phyloP scores from a whole-genome alignment of 2,888 invertebrate genomes.

The Zele albiditarsus region DNA sequence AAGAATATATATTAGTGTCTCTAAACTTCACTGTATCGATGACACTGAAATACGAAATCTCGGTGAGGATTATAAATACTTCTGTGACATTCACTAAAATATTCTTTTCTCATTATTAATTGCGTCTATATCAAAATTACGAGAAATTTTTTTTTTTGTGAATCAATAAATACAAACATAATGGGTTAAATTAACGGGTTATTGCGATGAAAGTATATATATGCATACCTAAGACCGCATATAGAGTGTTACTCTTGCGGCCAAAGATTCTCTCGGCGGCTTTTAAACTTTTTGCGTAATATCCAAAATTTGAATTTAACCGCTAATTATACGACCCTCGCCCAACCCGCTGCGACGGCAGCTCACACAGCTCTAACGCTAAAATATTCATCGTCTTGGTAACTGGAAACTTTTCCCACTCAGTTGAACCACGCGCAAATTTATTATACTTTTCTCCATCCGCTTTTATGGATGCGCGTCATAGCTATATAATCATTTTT shows the following conservation, averaged over 20 bases:
- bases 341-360: conserved; percentile 40
- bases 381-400: conserved; percentile 68
- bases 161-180: too few relatives aligned
- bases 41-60: too few relatives aligned
- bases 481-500: conserved; percentile 8
- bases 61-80: too few relatives aligned
- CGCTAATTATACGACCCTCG: conserved; percentile 59
- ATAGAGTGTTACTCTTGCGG: neutral
- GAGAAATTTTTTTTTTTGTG: too few relatives aligned
- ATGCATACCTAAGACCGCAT: neutral
- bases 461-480: conserved; percentile 31
- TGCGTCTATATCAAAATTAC: too few relatives aligned
- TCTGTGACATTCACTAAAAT: too few relatives aligned
- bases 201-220: neutral
- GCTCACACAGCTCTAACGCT: conserved; percentile 55
- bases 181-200: too few relatives aligned
- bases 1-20: too few relatives aligned
- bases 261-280: conserved; percentile 44
- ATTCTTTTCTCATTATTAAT: too few relatives aligned
- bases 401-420: conserved; percentile 63
- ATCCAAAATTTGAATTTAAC: conserved; percentile 70
- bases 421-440: conserved; percentile 56
- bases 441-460: conserved; percentile 54
- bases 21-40: too few relatives aligned
- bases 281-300: conserved; percentile 63